Conservation (phyloP, 1,140 invertebrate genomes). For the Hycleus cichorii region DNA sequence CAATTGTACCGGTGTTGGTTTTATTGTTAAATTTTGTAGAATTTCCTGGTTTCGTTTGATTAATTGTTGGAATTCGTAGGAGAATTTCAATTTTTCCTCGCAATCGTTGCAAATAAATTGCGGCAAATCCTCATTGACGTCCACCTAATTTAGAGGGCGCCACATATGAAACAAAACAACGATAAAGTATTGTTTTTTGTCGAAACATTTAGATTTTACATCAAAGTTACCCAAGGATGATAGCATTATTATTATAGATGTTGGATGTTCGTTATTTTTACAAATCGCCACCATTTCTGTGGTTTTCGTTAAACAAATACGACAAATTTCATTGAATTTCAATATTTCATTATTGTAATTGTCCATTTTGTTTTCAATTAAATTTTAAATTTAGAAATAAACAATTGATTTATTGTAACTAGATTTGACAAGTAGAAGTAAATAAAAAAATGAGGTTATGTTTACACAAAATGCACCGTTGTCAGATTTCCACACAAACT, state of each 20-base stretch:
- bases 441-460: no score
- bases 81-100: slow-evolving; percentile 5
- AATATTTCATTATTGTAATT: no score
- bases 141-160: not conserved
- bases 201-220: not conserved
- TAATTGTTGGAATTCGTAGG: slow-evolving; percentile 7
- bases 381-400: no score
- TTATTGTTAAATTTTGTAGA: not conserved
- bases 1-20: not conserved
- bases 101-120: slow-evolving; percentile 3
- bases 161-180: no score
- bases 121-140: slow-evolving; percentile 2
- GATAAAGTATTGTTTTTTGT: not conserved
- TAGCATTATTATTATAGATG: slow-evolving; percentile 1
- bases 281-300: not conserved
- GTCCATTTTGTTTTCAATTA: no score
- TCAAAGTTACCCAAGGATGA: slow-evolving; percentile 6
- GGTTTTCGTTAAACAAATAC: slow-evolving; percentile 2
- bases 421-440: no score
- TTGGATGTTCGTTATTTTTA: not conserved
- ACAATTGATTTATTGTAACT: no score
- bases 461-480: no score
- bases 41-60: slow-evolving; percentile 6
- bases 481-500: no score
- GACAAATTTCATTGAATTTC: not conserved